These are phyloP conservation scores for Irena cyanogastra DNA, from an alignment of 2,113 vertebrate species.

Conservation along the genomic window DNA sequence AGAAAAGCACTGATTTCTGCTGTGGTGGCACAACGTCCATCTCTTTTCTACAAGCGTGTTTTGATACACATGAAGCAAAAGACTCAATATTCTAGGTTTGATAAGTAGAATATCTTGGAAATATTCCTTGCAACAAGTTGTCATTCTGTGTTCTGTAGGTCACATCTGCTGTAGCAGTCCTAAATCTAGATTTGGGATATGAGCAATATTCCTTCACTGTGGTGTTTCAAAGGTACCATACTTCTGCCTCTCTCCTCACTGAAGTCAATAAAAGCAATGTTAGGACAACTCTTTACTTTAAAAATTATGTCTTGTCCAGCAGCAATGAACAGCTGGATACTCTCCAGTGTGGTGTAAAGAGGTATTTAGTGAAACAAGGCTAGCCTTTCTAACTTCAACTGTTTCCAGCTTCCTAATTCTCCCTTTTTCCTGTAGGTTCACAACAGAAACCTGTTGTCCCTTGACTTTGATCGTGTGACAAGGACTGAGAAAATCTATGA, in stretches of 20 bases:
- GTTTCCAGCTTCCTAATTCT: not conserved
- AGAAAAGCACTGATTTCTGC: not conserved
- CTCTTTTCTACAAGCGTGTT: not conserved
- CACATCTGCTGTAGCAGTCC: not conserved
- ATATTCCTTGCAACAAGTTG: not conserved
- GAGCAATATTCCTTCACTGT: not conserved
- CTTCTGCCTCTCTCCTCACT: not conserved
- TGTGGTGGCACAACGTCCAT: not conserved
- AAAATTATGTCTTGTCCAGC: not conserved
- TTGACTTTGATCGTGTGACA: conserved; percentile 97
- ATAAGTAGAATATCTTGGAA: not conserved
- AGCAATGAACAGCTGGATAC: not conserved
- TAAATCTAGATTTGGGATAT: not conserved
- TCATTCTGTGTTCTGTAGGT: not conserved
- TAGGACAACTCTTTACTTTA: not conserved
- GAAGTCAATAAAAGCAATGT: not conserved
- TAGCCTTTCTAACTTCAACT: not conserved
- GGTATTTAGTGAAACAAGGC: not conserved
- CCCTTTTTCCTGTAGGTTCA: conserved; percentile 80
- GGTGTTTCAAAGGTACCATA: not conserved
- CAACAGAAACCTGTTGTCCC: conserved; percentile 92
- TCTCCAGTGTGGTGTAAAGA: not conserved
- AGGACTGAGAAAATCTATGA: conserved; percentile 98
- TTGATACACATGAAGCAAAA: not conserved
- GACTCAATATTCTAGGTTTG: not conserved